phyloP scores from a whole-genome alignment of 2,113 vertebrate genomes.

The Choloepus hoffmanni region DNA sequence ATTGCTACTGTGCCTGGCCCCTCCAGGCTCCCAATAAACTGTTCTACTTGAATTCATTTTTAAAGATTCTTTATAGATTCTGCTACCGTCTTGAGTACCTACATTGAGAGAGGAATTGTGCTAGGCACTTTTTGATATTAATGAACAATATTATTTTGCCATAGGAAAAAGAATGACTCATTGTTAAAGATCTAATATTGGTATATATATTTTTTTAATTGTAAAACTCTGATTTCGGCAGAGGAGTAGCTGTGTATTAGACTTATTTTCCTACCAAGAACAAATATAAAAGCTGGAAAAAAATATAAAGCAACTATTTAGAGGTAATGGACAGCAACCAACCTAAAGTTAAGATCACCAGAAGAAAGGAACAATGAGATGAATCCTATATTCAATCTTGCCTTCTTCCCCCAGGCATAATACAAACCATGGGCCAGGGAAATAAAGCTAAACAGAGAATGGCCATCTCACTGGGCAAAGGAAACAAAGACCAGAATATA shows the following conservation, averaged over 20 bases:
- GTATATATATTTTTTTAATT: neutral
- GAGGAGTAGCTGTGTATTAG: neutral
- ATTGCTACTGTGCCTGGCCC: neutral
- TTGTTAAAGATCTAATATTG: slow-evolving; percentile 11
- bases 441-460: slow-evolving; percentile 38
- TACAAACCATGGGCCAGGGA: slow-evolving; percentile 10
- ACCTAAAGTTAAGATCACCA: neutral
- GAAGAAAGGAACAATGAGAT: slow-evolving; percentile 3
- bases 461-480: neutral
- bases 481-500: slow-evolving; percentile 2
- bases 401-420: neutral
- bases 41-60: slow-evolving; percentile 54
- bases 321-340: neutral
- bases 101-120: neutral
- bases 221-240: neutral
- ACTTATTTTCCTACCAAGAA: neutral
- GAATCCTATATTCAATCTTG: neutral
- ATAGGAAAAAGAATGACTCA: neutral
- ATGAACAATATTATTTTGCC: slow-evolving; percentile 22
- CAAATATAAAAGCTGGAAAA: neutral
- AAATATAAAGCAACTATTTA: neutral
- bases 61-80: slow-evolving; percentile 2
- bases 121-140: slow-evolving; percentile 50
- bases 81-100: neutral
- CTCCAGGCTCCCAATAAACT: neutral